These are phyloP conservation scores for Lampropteryx suffumata DNA, from an alignment of 2,888 invertebrate genomes.

Conservation along the genomic window DNA sequence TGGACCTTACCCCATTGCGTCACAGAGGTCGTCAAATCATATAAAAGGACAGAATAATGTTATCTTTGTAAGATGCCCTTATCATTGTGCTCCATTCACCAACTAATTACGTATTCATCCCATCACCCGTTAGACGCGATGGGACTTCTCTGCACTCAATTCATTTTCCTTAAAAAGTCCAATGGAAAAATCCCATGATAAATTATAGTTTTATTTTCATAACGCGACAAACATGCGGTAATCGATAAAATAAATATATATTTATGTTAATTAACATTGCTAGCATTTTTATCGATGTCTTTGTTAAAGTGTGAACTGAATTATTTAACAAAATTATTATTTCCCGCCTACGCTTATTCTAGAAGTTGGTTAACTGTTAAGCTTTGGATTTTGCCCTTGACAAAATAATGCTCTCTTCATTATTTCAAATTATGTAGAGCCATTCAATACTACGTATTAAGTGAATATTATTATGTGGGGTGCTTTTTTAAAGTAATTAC, in stretches of 20 bases:
- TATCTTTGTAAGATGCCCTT: too few species aligned
- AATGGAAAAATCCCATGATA: not conserved
- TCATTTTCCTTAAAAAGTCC: constrained; percentile 1
- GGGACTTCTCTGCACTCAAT: not conserved
- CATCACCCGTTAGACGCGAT: not conserved
- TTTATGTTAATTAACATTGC: constrained; percentile 3
- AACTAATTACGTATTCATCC: constrained; percentile 2
- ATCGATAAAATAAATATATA: constrained; percentile 3
- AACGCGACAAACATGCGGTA: not conserved
- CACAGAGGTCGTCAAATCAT: too few species aligned
- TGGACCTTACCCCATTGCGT: too few species aligned
- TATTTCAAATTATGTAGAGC: too few species aligned
- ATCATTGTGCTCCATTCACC: not conserved
- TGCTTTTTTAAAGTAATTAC: too few species aligned
- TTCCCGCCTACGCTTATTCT: not conserved
- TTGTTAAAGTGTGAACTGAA: constrained; percentile 5
- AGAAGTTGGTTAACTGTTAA: not conserved
- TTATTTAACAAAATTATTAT: constrained; percentile 1
- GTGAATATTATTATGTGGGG: too few species aligned
- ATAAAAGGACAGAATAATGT: too few species aligned
- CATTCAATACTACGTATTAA: too few species aligned
- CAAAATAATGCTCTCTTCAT: too few species aligned
- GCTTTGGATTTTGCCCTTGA: too few species aligned
- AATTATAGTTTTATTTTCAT: not conserved
- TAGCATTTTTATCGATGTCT: constrained; percentile 13